phyloP scores from a whole-genome alignment of 2,797 vertebrate genomes.

The Crenuchus spilurus region DNA sequence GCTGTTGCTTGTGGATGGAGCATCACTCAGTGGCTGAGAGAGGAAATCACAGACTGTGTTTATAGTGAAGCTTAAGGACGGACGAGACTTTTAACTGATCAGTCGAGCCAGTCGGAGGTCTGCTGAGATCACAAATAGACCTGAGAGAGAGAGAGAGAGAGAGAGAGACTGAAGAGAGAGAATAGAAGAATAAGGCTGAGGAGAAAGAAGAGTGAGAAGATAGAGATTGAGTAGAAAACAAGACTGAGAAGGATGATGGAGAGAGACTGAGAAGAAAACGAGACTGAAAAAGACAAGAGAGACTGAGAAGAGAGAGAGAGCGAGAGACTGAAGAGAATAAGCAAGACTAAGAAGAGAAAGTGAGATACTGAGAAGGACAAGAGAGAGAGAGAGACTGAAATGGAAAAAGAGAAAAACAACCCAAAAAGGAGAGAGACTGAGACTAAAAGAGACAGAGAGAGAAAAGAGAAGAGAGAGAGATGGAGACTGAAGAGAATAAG shows the following conservation, averaged over 20 bases:
- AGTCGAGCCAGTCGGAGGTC: neutral
- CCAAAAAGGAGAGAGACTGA: neutral
- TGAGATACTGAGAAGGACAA: neutral
- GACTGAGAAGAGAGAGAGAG: neutral
- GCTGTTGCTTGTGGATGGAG: slow-evolving; percentile 37
- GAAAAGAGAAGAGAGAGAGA: neutral
- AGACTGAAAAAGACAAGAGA: too few relatives aligned
- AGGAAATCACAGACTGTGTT: slow-evolving; percentile 42
- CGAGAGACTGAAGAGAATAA: neutral
- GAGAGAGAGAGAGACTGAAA: neutral
- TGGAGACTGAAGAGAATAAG: neutral
- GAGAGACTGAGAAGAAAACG: too few relatives aligned
- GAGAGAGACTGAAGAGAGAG: neutral
- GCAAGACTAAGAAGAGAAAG: neutral
- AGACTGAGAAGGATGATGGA: too few relatives aligned
- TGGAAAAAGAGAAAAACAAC: neutral
- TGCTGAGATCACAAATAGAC: neutral
- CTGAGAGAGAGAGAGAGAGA: neutral
- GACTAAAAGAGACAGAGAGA: neutral
- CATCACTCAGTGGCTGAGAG: slow-evolving; percentile 51
- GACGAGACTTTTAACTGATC: slow-evolving; percentile 1
- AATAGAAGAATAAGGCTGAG: too few relatives aligned
- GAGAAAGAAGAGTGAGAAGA: too few relatives aligned
- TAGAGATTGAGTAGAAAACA: too few relatives aligned
- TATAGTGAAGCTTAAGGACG: neutral